Evolutionary conservation across 1,140 invertebrate genomes (phyloP), one percentile per base, ranked within the genome.

Genomic region (Drosophila chauvacae): DNA sequence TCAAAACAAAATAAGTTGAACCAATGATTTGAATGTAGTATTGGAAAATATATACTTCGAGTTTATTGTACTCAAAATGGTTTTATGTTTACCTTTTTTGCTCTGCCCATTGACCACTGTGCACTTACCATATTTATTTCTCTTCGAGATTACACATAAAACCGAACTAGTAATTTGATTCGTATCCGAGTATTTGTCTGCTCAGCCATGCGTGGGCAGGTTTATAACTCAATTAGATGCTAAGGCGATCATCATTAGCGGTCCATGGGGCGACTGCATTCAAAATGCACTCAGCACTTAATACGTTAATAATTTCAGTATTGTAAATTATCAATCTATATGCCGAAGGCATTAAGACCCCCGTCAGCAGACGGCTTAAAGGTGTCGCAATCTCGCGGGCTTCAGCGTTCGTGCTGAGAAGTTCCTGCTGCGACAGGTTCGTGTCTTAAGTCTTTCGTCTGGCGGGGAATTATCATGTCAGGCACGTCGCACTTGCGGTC

Each of bases 321-420:
- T 39, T 20, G 30, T 69, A 77, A 87, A 77, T 77, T 88, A 80
- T 88, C 84, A 87, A 87, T 87, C 80, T 88, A 87, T 87, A 87
- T 87, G 84, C 84, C 66, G 72, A 80, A 44, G 69, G 78, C 69
- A 81, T 81, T 85, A 81, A 64, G 44, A 16, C 28, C 13, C 13
- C 42, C 44, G 37, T 58, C 69, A 50, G 50, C n/a, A 41, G 28
- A 35, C 44, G 57, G 74, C 80, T 85, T 86, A 81, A 64, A 86
- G 84, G 65, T 85, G 69, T 56, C 69, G 83, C 86, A 83, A 76
- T 59, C 61, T 65, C 33, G 5, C 33, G 2, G 61, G 30, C 42
- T 33, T 47, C 18, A 42, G 44, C 39, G 28, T 59, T 33, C 53
- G 51, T 30, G 39, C 58, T 74, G 75, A 88, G 75, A 74, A 81